Conservation (phyloP, 2,888 invertebrate species). For the Lepidocyrtinus sp. region DNA sequence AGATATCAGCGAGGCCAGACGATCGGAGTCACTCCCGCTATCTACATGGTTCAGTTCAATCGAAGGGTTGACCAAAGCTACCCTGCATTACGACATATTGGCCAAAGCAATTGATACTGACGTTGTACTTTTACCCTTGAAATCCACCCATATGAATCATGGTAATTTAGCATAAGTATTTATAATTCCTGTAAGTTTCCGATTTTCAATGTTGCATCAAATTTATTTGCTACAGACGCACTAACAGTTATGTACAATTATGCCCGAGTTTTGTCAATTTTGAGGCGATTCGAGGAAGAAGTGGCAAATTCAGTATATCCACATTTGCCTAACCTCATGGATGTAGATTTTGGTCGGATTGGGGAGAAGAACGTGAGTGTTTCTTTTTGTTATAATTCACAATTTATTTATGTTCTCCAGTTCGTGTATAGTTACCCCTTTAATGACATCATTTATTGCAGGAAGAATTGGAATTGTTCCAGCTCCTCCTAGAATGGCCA, state of each 20-base stretch:
- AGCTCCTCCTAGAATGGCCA: conserved; percentile 61
- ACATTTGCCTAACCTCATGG: not conserved
- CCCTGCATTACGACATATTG: conserved; percentile 44
- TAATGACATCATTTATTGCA: too few relatives aligned
- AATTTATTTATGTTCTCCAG: too few relatives aligned
- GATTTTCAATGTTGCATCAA: not conserved
- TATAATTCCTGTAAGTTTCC: conserved; percentile 6
- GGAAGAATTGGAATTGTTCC: conserved; percentile 57
- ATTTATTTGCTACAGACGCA: conserved; percentile 28
- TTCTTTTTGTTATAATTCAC: not conserved
- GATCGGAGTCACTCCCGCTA: not conserved
- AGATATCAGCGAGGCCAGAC: conserved; percentile 2
- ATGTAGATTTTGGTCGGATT: conserved; percentile 15
- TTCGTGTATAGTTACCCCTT: too few relatives aligned
- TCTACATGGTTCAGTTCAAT: conserved; percentile 29
- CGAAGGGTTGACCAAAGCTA: conserved; percentile 35
- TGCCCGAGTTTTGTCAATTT: conserved; percentile 37
- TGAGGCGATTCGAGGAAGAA: conserved; percentile 30
- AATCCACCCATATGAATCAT: not conserved
- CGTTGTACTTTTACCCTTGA: not conserved
- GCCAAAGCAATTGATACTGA: conserved; percentile 22
- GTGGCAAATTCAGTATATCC: conserved; percentile 23
- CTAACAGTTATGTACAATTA: conserved; percentile 53
- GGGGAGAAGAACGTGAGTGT: not conserved
- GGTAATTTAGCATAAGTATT: too few relatives aligned